Percentiles rank a stretch among this genome's conserved stretches.
These are phyloP conservation scores for Onychomys arenicola DNA, from an alignment of 2,797 vertebrate species.

Conservation along the genomic window DNA sequence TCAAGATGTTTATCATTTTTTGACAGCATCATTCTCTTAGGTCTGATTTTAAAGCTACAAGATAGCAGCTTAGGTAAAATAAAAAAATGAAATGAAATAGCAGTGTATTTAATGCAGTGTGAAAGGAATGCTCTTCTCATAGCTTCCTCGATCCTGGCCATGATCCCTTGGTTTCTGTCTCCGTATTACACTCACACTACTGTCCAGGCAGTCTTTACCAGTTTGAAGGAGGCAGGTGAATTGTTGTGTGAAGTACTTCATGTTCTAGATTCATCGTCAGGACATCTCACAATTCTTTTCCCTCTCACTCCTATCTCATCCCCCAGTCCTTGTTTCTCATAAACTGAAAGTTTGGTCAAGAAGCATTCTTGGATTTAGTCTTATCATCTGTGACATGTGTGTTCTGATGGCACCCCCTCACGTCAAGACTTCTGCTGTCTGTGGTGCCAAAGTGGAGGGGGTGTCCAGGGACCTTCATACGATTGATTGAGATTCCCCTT, in stretches of 20 bases:
- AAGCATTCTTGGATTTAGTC: background rate
- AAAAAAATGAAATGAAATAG: background rate
- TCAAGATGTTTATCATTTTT: constrained; percentile 24
- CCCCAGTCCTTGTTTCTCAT: background rate
- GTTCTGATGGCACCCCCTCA: background rate
- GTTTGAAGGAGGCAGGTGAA: constrained; percentile 29
- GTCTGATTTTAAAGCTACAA: constrained; percentile 3
- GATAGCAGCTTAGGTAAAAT: background rate
- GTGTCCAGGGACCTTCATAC: background rate
- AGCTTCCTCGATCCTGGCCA: background rate
- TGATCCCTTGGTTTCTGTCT: constrained; percentile 7
- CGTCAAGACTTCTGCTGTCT: background rate
- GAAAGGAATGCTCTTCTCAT: constrained; percentile 6
- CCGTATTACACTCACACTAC: constrained; percentile 35
- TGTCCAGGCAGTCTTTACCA: constrained; percentile 16
- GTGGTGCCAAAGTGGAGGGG: background rate
- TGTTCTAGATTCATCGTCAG: constrained; percentile 16
- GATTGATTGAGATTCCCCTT: constrained; percentile 32
- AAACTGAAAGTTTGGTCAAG: background rate
- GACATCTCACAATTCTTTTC: background rate
- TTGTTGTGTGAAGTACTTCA: background rate
- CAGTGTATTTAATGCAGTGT: background rate
- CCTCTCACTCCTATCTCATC: background rate
- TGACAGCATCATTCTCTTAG: constrained; percentile 1
- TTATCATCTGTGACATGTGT: background rate